phyloP scores from a whole-genome alignment of 2,113 vertebrate genomes.

The Tenebrosternarchus preto region DNA sequence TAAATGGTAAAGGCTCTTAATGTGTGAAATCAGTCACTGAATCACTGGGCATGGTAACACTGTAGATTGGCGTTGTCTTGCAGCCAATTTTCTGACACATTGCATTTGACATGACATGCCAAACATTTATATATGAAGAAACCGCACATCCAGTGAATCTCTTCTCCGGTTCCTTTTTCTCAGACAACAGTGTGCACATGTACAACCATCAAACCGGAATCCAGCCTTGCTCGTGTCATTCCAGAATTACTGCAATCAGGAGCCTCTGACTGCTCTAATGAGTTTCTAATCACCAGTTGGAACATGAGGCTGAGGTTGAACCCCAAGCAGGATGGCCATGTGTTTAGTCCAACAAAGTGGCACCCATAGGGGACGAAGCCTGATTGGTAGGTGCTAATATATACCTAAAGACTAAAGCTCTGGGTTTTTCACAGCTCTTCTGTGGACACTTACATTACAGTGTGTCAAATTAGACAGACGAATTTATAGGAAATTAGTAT shows the following conservation, averaged over 20 bases:
- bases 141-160: too few species aligned
- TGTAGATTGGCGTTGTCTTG: background rate
- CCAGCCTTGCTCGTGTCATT: background rate
- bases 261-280: constrained; percentile 14
- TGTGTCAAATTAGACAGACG: too few species aligned
- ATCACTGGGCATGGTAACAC: too few species aligned
- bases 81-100: background rate
- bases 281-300: constrained; percentile 16
- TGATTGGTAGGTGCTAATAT: too few species aligned
- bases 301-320: background rate
- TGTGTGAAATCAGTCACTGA: too few species aligned
- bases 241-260: constrained; percentile 24
- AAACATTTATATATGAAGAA: background rate
- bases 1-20: too few species aligned
- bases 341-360: background rate
- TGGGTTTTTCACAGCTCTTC: too few species aligned
- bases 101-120: background rate
- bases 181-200: background rate
- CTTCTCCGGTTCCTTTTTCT: background rate
- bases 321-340: background rate
- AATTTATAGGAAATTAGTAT: too few species aligned
- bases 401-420: too few species aligned
- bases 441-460: too few species aligned
- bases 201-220: background rate
- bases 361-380: too few species aligned